phyloP scores from a whole-genome alignment of 2,113 vertebrate genomes.

The Coregonus clupeaformis region DNA sequence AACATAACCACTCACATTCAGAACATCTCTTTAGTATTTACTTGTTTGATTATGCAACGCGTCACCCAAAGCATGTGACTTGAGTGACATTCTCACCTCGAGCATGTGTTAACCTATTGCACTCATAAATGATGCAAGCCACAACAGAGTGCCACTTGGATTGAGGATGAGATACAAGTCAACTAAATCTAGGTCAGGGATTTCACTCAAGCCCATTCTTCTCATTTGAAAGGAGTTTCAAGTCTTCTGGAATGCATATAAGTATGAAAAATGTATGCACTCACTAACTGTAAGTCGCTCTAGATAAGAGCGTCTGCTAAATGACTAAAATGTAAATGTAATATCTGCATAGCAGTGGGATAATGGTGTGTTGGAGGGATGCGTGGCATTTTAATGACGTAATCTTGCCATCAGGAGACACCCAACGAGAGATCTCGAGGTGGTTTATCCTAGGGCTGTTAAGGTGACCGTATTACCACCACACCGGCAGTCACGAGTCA shows the following conservation, averaged over 20 bases:
- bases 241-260: not conserved
- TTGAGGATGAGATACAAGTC: not conserved
- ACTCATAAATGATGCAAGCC: not conserved
- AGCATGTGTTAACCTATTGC: not conserved
- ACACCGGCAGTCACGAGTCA: too few species aligned
- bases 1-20: not conserved
- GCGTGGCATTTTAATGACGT: not conserved
- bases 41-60: not conserved
- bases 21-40: not conserved
- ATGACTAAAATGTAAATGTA: too few species aligned
- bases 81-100: not conserved
- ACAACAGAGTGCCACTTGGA: not conserved
- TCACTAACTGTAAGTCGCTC: too few species aligned
- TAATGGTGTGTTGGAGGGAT: not conserved
- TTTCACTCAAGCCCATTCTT: not conserved
- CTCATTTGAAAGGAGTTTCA: not conserved
- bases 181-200: slow-evolving; percentile 2
- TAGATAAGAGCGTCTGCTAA: too few species aligned
- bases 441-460: not conserved
- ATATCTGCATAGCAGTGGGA: not conserved
- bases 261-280: too few species aligned
- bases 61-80: not conserved
- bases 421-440: not conserved
- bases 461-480: too few species aligned
- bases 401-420: not conserved